A percentile compares a stretch with the other conserved stretches of the same genome.
Conservation (phyloP, 2,888 invertebrate genomes). For the Pollenia angustigena region DNA sequence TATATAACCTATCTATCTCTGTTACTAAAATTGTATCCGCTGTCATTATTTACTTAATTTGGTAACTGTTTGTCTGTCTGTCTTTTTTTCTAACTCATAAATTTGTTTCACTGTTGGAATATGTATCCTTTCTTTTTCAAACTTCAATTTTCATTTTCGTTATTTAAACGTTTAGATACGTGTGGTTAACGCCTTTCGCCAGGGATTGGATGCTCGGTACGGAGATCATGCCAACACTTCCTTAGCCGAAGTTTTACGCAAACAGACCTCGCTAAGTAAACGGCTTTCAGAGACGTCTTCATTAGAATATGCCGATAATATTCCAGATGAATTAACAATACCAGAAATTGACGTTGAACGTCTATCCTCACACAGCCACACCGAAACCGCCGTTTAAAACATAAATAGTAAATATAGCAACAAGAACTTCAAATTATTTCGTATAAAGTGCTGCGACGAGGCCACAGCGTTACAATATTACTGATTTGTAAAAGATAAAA, state of each 20-base stretch:
- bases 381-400: constrained; percentile 94
- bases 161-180: constrained; percentile 91
- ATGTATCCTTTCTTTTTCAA: constrained; percentile 56
- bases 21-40: constrained; percentile 79
- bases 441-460: background rate
- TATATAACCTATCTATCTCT: constrained; percentile 74
- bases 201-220: constrained; percentile 98
- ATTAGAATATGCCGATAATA: constrained; percentile 95
- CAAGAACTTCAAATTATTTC: constrained; percentile 3
- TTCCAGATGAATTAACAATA: constrained; percentile 94
- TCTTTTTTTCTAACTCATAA: constrained; percentile 50
- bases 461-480: constrained; percentile 4
- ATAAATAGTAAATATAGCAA: background rate
- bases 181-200: constrained; percentile 99
- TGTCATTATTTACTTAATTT: constrained; percentile 67
- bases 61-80: constrained; percentile 69
- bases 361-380: constrained; percentile 96
- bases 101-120: constrained; percentile 58
- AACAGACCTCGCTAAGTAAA: constrained; percentile 96
- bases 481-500: constrained; percentile 17
- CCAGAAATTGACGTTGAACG: constrained; percentile 97
- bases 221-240: constrained; percentile 96
- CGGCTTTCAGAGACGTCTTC: constrained; percentile 96
- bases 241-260: constrained; percentile 96
- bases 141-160: constrained; percentile 58